Evolutionary conservation across 2,797 vertebrate species (phyloP).

Genomic region (Chanos chanos): DNA sequence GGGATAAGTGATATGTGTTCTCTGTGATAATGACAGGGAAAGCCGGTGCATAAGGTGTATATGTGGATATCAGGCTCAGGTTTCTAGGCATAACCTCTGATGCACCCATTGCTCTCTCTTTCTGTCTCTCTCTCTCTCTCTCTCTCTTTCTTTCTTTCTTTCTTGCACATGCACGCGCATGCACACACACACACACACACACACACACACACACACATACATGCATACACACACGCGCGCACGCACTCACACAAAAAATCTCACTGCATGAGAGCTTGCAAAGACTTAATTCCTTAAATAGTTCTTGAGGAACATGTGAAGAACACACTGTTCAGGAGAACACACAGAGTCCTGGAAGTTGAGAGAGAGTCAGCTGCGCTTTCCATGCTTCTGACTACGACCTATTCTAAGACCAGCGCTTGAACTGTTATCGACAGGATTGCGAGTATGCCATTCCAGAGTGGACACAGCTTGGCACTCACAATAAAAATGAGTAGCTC

Average conservation of each 20-base stretch:
- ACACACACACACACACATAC: background rate
- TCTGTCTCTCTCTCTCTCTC: too few species aligned
- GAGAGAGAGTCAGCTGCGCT: too few species aligned
- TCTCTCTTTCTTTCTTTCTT: too few species aligned
- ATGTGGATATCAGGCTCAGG: too few species aligned
- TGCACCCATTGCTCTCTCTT: too few species aligned
- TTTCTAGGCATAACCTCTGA: too few species aligned
- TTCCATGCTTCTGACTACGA: conserved; percentile 1
- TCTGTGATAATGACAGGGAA: too few species aligned
- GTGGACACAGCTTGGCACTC: conserved; percentile 8
- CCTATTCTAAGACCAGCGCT: conserved; percentile 19
- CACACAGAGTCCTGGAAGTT: conserved; percentile 7
- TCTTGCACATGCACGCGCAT: background rate
- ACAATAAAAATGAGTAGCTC: background rate
- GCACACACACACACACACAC: background rate
- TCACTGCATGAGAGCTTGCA: too few species aligned
- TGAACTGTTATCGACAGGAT: conserved; percentile 10
- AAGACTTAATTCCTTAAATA: too few species aligned
- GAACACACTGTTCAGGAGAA: background rate
- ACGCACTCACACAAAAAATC: background rate
- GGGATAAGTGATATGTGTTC: too few species aligned
- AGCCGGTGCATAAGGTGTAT: too few species aligned
- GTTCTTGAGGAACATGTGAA: too few species aligned
- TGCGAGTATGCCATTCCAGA: conserved; percentile 18
- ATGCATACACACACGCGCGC: background rate